These are phyloP conservation scores for Rhombomys opimus DNA, from an alignment of 2,113 vertebrate genomes.

Conservation along the genomic window DNA sequence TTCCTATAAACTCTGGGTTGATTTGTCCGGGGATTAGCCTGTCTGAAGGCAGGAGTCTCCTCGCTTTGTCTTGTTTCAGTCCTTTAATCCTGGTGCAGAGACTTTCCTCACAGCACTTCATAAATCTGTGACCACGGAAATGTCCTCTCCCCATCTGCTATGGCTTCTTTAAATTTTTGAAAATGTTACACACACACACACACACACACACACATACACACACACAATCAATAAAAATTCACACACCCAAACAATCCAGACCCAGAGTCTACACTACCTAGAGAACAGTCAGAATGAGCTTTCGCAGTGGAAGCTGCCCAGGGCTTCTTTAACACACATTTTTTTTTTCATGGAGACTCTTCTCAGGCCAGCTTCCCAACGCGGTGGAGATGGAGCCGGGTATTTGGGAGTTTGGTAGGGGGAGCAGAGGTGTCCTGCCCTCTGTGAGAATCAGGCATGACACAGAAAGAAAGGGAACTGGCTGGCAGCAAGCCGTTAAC, in stretches of 20 bases:
- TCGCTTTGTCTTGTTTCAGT: slow-evolving; percentile 20
- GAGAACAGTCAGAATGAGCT: background rate
- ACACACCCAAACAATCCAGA: background rate
- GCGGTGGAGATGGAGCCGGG: background rate
- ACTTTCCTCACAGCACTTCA: background rate
- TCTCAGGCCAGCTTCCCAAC: background rate
- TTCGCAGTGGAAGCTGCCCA: background rate
- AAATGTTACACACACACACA: background rate
- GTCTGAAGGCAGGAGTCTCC: slow-evolving; percentile 30
- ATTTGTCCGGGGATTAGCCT: slow-evolving; percentile 64
- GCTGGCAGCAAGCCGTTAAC: background rate
- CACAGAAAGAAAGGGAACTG: background rate
- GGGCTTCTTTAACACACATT: background rate
- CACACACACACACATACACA: background rate
- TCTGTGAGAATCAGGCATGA: background rate
- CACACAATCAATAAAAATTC: background rate
- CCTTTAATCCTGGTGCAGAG: slow-evolving; percentile 30
- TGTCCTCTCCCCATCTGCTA: background rate
- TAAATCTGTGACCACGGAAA: slow-evolving; percentile 39
- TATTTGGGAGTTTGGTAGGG: background rate
- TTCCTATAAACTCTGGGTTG: background rate
- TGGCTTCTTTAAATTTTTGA: background rate
- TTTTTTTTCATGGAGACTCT: background rate
- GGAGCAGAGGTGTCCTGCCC: background rate
- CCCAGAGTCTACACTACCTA: background rate